Evolutionary conservation across 2,113 vertebrate species (phyloP).

Genomic region (Sylvilagus bachmani): DNA sequence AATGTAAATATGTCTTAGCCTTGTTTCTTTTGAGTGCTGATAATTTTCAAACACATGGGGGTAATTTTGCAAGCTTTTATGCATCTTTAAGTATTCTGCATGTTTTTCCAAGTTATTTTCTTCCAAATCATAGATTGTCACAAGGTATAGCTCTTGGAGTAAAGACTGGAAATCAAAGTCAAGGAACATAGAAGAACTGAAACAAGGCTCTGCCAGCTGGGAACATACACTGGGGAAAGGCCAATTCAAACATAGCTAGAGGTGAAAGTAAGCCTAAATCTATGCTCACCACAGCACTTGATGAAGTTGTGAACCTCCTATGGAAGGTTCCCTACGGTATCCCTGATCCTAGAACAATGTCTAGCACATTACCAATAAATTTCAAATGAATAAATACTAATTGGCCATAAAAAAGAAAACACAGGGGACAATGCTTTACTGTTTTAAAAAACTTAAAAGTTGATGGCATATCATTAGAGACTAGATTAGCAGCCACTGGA

Average conservation of each 20-base stretch:
- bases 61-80: background rate
- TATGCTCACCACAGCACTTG: accelerated
- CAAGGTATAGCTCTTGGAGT: background rate
- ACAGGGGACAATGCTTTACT: background rate
- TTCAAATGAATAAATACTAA: background rate
- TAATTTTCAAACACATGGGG: constrained; percentile 15
- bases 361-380: background rate
- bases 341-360: background rate
- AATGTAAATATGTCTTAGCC: background rate
- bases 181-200: background rate
- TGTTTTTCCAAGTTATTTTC: constrained; percentile 45
- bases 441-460: background rate
- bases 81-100: constrained; percentile 28
- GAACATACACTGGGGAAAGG: background rate
- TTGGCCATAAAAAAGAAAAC: background rate
- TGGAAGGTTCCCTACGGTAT: background rate
- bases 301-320: background rate
- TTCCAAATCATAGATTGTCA: constrained; percentile 3
- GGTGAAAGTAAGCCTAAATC: background rate
- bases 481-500: too few species aligned
- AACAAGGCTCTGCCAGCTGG: background rate
- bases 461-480: too few species aligned
- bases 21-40: background rate
- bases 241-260: background rate
- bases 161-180: background rate